A percentile compares a stretch with the other conserved stretches of the same genome.
phyloP scores from a whole-genome alignment of 1,140 invertebrate genomes.

The Heliconius melpomene region DNA sequence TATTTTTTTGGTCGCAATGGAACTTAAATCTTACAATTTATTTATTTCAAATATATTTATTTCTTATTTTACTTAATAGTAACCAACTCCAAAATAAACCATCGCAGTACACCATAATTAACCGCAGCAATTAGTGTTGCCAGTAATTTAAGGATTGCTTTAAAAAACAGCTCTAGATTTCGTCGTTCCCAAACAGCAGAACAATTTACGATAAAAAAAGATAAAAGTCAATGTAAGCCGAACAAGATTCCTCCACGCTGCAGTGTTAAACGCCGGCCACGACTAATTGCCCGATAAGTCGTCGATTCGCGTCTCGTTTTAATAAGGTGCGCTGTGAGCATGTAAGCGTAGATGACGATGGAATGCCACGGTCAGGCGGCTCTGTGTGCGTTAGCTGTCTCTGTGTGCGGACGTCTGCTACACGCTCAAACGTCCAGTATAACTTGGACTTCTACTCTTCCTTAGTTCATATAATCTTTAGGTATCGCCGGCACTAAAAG shows the following conservation, averaged over 20 bases:
- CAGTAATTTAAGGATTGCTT: slow-evolving; percentile 37
- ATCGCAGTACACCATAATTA: slow-evolving; percentile 41
- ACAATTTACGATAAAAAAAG: slow-evolving; percentile 42
- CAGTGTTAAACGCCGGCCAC: slow-evolving; percentile 70
- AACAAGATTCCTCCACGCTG: slow-evolving; percentile 57
- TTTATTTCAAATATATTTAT: too few relatives aligned
- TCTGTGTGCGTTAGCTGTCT: slow-evolving; percentile 49
- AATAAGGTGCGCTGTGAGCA: slow-evolving; percentile 77
- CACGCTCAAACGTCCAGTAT: slow-evolving; percentile 56
- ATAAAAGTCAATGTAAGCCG: slow-evolving; percentile 65
- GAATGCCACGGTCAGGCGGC: slow-evolving; percentile 75
- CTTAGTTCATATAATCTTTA: slow-evolving; percentile 21
- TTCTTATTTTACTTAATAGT: background rate
- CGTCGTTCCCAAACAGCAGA: slow-evolving; percentile 39
- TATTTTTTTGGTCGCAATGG: background rate
- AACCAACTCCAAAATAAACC: slow-evolving; percentile 24
- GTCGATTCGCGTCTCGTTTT: slow-evolving; percentile 80
- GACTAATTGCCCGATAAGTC: slow-evolving; percentile 80
- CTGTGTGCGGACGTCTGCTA: slow-evolving; percentile 77
- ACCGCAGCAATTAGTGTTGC: slow-evolving; percentile 37
- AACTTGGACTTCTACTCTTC: slow-evolving; percentile 53
- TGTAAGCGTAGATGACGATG: slow-evolving; percentile 72
- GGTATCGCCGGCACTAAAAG: slow-evolving; percentile 39
- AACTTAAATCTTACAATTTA: background rate
- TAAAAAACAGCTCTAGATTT: slow-evolving; percentile 39